phyloP scores from a whole-genome alignment of 2,797 vertebrate species.

The Peromyscus melanophrys region DNA sequence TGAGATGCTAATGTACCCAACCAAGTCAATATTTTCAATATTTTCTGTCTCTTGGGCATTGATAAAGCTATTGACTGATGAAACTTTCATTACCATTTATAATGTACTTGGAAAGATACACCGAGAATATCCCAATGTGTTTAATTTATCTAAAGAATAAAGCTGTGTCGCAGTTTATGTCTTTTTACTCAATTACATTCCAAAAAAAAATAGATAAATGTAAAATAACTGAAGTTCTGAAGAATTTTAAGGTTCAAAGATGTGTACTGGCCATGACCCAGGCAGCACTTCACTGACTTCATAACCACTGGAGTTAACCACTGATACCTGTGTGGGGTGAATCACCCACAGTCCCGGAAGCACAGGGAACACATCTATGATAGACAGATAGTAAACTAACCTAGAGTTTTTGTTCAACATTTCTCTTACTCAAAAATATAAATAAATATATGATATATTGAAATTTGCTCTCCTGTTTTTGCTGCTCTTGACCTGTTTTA shows the following conservation, averaged over 20 bases:
- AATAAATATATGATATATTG: neutral
- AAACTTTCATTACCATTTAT: neutral
- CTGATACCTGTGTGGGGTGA: neutral
- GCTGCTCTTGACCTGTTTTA: neutral
- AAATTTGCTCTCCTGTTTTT: neutral
- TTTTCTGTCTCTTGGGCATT: neutral
- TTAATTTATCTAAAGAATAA: slow-evolving; percentile 11
- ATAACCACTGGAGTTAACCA: neutral
- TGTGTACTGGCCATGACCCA: no score
- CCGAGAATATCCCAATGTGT: neutral
- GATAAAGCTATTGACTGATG: neutral
- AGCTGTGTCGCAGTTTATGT: neutral
- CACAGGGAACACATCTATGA: neutral
- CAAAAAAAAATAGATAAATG: neutral
- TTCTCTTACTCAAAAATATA: neutral
- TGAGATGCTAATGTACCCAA: neutral
- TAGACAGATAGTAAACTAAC: neutral
- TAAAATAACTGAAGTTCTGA: neutral
- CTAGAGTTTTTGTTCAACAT: neutral
- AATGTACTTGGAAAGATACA: neutral
- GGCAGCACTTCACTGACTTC: no score
- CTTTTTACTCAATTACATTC: slow-evolving; percentile 30
- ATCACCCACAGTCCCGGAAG: neutral
- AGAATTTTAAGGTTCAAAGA: neutral
- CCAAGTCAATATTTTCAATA: neutral